Conservation (phyloP, 2,113 vertebrate genomes). For the Eulemur macaco region DNA sequence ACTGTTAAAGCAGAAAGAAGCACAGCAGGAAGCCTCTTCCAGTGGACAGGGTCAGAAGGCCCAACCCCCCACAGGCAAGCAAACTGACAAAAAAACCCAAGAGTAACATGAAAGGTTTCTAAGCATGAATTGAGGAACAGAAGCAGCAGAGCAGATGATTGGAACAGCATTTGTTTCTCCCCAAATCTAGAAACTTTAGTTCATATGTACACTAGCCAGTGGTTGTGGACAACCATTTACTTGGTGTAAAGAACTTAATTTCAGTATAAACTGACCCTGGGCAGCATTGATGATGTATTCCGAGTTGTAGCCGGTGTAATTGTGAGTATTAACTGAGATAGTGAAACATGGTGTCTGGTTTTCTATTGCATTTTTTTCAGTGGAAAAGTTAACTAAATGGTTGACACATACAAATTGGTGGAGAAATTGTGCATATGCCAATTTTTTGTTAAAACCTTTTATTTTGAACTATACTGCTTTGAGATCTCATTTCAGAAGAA, state of each 20-base stretch:
- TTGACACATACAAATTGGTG: constrained; percentile 89
- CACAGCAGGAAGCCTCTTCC: too few species aligned
- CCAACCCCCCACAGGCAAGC: too few species aligned
- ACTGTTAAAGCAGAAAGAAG: too few species aligned
- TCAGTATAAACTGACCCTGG: constrained; percentile 91
- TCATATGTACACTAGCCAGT: constrained; percentile 92
- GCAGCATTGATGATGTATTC: constrained; percentile 83
- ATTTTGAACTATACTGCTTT: constrained; percentile 90
- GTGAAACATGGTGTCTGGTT: constrained; percentile 93
- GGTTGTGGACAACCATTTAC: constrained; percentile 92
- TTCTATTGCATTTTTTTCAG: constrained; percentile 91
- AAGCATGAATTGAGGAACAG: constrained; percentile 88
- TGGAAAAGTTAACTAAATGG: constrained; percentile 89
- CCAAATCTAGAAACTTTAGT: constrained; percentile 93
- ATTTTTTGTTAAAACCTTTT: constrained; percentile 89
- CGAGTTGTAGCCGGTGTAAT: constrained; percentile 89
- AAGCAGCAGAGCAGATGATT: constrained; percentile 91
- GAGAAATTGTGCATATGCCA: constrained; percentile 94
- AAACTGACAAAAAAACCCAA: too few species aligned
- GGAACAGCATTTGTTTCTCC: constrained; percentile 94
- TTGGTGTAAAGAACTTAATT: constrained; percentile 92
- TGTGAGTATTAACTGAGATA: constrained; percentile 92
- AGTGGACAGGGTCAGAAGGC: too few species aligned
- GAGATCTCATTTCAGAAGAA: constrained; percentile 90
- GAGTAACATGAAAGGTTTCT: constrained; percentile 87